Percentiles rank a stretch among this genome's conserved stretches.
Evolutionary conservation across 2,888 invertebrate genomes (phyloP).

Genomic region (Oxystoma pomonae): DNA sequence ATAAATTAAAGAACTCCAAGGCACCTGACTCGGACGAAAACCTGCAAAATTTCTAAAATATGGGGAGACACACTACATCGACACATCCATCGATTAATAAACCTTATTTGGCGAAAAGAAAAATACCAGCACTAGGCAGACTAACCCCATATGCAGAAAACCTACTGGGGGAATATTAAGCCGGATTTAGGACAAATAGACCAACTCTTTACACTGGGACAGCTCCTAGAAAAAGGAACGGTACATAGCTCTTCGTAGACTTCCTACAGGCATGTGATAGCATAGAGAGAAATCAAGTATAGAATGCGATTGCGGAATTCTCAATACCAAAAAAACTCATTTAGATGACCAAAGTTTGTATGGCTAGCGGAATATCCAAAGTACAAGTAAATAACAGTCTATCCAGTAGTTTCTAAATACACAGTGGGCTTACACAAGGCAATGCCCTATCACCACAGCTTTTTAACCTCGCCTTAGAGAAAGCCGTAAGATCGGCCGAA

Average conservation of each 20-base stretch:
- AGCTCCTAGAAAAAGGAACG: too few species aligned
- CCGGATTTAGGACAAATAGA: not conserved
- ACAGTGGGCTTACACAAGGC: not conserved
- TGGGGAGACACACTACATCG: not conserved
- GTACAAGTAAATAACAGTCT: too few species aligned
- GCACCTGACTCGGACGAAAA: constrained; percentile 1
- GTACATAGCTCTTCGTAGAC: too few species aligned
- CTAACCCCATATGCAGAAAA: constrained; percentile 5
- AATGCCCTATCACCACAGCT: not conserved
- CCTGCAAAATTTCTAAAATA: not conserved
- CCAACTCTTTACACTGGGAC: constrained; percentile 1
- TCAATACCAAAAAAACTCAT: too few species aligned
- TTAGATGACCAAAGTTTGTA: not conserved
- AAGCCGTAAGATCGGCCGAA: not conserved
- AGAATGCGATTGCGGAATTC: too few species aligned
- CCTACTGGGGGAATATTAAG: not conserved
- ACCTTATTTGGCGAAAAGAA: constrained; percentile 1
- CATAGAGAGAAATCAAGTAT: too few species aligned
- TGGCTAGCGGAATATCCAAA: not conserved
- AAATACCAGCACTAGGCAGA: not conserved
- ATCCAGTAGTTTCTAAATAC: constrained; percentile 5
- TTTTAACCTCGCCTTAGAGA: too few species aligned
- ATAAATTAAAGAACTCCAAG: constrained; percentile 7
- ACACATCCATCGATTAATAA: not conserved
- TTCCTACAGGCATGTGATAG: too few species aligned